Base-by-base conservation (phyloP, 2,888 invertebrate species). In the Drosophila monieri region DNA sequence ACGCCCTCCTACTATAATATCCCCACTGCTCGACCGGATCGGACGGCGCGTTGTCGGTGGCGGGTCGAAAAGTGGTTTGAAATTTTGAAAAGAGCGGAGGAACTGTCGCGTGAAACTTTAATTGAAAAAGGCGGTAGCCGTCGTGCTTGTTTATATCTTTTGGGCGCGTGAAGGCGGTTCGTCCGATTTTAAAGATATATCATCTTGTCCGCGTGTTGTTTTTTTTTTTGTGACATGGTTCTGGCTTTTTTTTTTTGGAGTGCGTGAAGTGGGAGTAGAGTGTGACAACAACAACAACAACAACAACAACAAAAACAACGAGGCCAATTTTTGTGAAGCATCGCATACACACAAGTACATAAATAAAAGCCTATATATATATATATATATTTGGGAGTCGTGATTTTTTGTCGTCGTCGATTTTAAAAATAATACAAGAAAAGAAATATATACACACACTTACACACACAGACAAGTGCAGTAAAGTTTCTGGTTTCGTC, bases 401-500 rank as follows among this genome's bases (percentile, higher is more conserved):
- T 49, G 39, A 48, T 71, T 77, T 77, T 32, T 32, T n/a, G 32
- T 32, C 12, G 32, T 32, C n/a, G 32, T n/a, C 27, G 27, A n/a
- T 35, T 35, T 35, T 41, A 74, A 74, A 76, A 74, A 71, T 76
- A 66, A 41, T 41, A 41, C 41, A 15, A 18, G 21, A 64, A 58
- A 61, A 54, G 51, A 59, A 48, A 32, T 32, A 32, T 32, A 71
- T 51, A 52, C 59, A 44, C 64, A 77, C 49, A 64, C 51, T 55
- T 35, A 48, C 37, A 39, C 10, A 46, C 48, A 23, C 30, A 39
- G 65, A 60, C 64, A 71, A 43, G 43, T 55, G 52, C 44, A 62
- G 8, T 48, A 41, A 21, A 21, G 23, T 78, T 78, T 78, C 77
- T 80, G 77, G 80, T 78, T 78, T 80, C 73, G 70, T 56, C 62